Evolutionary conservation across 2,797 vertebrate genomes (phyloP).

Genomic region (Emys orbicularis): DNA sequence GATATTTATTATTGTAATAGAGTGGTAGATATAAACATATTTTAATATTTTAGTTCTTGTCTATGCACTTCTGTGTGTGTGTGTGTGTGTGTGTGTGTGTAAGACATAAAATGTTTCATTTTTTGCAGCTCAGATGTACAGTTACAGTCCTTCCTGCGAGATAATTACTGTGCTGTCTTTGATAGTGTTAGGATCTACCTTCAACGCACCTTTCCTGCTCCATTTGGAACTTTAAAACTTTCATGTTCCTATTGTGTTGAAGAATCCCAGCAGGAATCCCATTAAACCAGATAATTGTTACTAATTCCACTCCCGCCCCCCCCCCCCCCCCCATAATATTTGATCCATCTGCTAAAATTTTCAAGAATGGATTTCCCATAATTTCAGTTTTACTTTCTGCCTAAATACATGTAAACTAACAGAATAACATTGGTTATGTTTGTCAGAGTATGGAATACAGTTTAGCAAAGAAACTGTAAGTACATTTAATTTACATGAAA

Average conservation of each 20-base stretch:
- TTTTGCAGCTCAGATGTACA: neutral
- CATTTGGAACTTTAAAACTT: neutral
- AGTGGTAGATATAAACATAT: neutral
- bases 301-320: neutral
- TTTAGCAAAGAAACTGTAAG: conserved; percentile 24
- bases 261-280: neutral
- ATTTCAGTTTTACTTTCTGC: conserved; percentile 19
- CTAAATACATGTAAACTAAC: neutral
- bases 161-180: neutral
- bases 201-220: neutral
- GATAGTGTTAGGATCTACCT: accelerated
- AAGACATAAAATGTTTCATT: neutral
- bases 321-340: neutral
- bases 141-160: neutral
- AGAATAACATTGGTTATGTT: neutral
- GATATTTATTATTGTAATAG: neutral
- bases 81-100: neutral
- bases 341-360: neutral
- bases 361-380: conserved; percentile 22
- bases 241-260: neutral
- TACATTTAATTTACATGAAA: conserved; percentile 26
- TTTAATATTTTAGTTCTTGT: neutral
- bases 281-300: neutral
- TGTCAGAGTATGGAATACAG: neutral
- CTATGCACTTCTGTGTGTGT: neutral